Evolutionary conservation across 2,797 vertebrate species (phyloP), one percentile per base, ranked within the genome.

Genomic region (Synaphobranchus kaupii): DNA sequence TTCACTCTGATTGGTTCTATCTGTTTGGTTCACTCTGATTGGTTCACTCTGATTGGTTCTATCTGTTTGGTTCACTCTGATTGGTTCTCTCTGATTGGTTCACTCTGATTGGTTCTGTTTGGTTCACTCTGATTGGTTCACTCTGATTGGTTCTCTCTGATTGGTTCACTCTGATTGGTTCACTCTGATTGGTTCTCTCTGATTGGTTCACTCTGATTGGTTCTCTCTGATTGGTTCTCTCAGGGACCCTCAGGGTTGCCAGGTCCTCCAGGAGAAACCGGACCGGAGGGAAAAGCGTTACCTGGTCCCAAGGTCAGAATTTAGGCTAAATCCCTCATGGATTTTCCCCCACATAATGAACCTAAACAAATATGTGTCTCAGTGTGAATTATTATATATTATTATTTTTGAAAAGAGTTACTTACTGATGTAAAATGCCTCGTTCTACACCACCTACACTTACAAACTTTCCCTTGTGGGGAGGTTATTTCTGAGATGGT

Each of bases 161-260:
- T 39, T 39, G 39, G 39, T 13, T 13, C 8, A 8, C 13, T 13
- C 52, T 54, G 52, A 52, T 52, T 52, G n/a, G n/a, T n/a, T n/a
- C n/a, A n/a, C n/a, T n/a, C n/a, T 39, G 39, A 39, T 39, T 39
- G 52, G 52, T 52, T 52, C 52, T 52, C 13, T 13, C 9, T 52
- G 52, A 52, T 52, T 52, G 52, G 52, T 52, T 63, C 58, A 1
- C 20, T 25, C 17, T 25, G 17, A 63, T 10, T 31, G 31, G 13
- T 22, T 3, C 8, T 73, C 3, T 15, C 73, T 78, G 34, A 78
- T 47, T 78, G 73, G 78, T 50, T 50, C 47, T 50, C 47, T 81
- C 86, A 98, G 97, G 97, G 97, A 84, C 92, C 92, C 50, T 95
- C 93, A 84, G 97, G 97, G 71, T 91, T 95, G 86, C 91, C 93